These are phyloP conservation scores for Epinotia nisella DNA, from an alignment of 2,888 invertebrate species.

Conservation along the genomic window DNA sequence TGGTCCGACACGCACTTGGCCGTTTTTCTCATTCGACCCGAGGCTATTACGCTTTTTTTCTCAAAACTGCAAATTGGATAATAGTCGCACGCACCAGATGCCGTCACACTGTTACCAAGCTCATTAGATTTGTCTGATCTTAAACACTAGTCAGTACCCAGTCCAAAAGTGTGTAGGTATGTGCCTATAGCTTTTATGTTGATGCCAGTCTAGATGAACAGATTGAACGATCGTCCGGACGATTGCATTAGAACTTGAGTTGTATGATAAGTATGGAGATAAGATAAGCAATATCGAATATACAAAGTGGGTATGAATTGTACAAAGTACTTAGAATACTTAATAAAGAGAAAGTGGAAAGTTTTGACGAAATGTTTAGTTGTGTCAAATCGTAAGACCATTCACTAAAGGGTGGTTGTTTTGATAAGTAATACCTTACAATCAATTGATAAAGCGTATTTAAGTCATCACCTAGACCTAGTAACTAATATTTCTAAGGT, in stretches of 20 bases:
- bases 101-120: background rate
- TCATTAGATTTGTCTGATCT: background rate
- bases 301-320: constrained; percentile 15
- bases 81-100: constrained; percentile 24
- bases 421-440: background rate
- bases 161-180: background rate
- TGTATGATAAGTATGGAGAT: constrained; percentile 25
- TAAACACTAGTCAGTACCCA: background rate
- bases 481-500: background rate
- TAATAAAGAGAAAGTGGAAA: constrained; percentile 19
- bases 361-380: constrained; percentile 8
- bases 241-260: constrained; percentile 12
- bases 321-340: constrained; percentile 1
- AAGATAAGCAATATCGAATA: constrained; percentile 29
- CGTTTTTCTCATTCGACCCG: constrained; percentile 15
- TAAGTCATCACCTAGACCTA: background rate
- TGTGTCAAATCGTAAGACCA: background rate
- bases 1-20: no score
- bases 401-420: background rate
- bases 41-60: constrained; percentile 3
- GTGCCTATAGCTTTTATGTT: background rate
- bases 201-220: background rate
- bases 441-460: background rate
- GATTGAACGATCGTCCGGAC: background rate
- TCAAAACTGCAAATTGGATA: constrained; percentile 22